Conservation (phyloP, 2,113 vertebrate genomes). For the Xiphophorus maculatus region DNA sequence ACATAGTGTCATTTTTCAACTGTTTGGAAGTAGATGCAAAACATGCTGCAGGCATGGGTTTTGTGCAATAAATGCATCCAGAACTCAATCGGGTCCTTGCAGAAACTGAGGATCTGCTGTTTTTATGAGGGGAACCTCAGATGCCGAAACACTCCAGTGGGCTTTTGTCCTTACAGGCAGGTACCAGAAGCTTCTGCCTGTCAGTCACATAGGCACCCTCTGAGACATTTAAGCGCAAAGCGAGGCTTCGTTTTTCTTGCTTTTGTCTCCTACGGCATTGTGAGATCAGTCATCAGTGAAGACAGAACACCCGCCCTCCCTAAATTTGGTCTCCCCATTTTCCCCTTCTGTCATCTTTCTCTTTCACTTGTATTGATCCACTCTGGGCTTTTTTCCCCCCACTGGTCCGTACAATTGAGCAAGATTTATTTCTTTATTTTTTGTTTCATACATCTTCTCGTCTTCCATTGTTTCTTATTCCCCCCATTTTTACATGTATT, state of each 20-base stretch:
- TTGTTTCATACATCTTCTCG: neutral
- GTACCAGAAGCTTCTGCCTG: conserved; percentile 10
- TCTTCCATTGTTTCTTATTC: neutral
- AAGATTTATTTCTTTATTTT: conserved; percentile 2
- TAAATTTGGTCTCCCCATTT: neutral
- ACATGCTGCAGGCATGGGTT: neutral
- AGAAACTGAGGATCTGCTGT: neutral
- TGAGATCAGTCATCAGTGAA: neutral
- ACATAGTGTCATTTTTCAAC: too few species aligned
- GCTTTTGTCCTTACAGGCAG: conserved; percentile 13
- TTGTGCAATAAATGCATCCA: neutral
- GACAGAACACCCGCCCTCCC: neutral
- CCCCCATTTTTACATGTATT: neutral
- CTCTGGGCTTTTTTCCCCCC: neutral
- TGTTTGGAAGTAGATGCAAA: neutral
- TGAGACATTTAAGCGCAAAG: neutral
- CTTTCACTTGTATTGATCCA: conserved; percentile 43
- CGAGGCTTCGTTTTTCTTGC: neutral
- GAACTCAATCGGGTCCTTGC: neutral
- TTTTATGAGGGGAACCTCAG: neutral
- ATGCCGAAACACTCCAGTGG: conserved; percentile 1
- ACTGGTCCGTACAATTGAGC: conserved; percentile 9
- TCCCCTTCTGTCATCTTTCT: conserved; percentile 46
- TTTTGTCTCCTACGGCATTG: neutral
- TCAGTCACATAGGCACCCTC: conserved; percentile 1